phyloP scores from a whole-genome alignment of 2,888 invertebrate species.

The Tetragonisca angustula region DNA sequence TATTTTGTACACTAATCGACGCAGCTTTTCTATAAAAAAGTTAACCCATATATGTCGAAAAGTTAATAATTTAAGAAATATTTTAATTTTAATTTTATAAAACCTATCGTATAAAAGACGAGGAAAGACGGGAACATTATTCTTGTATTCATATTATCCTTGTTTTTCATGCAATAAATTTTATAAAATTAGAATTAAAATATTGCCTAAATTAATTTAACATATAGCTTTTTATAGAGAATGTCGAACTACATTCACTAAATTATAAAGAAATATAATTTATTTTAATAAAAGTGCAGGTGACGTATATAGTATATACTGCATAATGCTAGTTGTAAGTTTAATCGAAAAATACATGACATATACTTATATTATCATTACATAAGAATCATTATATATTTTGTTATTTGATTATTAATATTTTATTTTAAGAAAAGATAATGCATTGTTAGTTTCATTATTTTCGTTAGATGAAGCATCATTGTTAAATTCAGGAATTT shows the following conservation, averaged over 20 bases:
- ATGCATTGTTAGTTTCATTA: too few relatives aligned
- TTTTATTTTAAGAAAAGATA: not conserved
- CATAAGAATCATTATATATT: not conserved
- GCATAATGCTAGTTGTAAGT: not conserved
- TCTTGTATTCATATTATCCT: too few relatives aligned
- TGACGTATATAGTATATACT: too few relatives aligned
- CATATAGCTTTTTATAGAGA: not conserved
- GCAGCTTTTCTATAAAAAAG: not conserved
- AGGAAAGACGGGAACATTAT: too few relatives aligned
- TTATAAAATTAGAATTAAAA: not conserved
- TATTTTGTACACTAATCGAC: not conserved
- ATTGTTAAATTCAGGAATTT: too few relatives aligned
- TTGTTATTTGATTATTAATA: not conserved
- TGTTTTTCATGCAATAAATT: too few relatives aligned
- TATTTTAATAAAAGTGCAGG: too few relatives aligned
- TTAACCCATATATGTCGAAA: not conserved
- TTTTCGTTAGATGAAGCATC: not conserved
- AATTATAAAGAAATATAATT: not conserved
- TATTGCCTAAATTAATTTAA: not conserved
- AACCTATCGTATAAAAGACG: not conserved
- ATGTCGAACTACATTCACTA: not conserved
- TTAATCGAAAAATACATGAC: not conserved
- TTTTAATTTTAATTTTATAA: not conserved
- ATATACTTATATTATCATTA: not conserved
- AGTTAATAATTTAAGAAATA: not conserved